Base-by-base conservation (phyloP, 2,888 invertebrate genomes). In the Tenthredo scrophulariae region DNA sequence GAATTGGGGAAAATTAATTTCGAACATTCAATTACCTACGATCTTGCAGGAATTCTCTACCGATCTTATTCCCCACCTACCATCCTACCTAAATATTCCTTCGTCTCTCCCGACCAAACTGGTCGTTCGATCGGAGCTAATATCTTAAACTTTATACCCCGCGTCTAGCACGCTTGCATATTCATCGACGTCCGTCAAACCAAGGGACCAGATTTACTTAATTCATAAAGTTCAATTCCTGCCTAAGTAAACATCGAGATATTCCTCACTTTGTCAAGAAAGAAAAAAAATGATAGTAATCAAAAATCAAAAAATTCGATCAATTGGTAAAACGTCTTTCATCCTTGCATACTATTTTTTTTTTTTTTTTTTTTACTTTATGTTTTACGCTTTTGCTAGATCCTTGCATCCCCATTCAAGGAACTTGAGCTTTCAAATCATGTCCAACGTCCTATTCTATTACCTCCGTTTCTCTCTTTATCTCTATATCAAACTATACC, bases 1-100 rank as follows among this genome's bases (percentile, higher is more conserved):
- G 83, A 83, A 83, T 37, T 62, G 62, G 83, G 70, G 83, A 67
- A 83, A 83, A 83, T 83, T 83, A 83, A 83, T 83, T 83, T 83
- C 83, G 67, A 65, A 46, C 67, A 46, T 83, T 83, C 83, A 83
- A 83, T 83, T 83, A 83, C 43, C 58, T 80, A 58, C 58, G 77
- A 26, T 77, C 77, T 50, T 40, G 58, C 22, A 62, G 80, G 58
- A 58, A 80, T 80, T 80, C 62, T 54, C 74, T 43, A 18, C 54
- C 77, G 77, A 54, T 54, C 50, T 74, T n/a, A n/a, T 26, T 26
- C 74, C 62, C 18, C 80, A 13, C 40, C 18, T 22, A 15, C 26
- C 26, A 58, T 40, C 22, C 62, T 40, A 18, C 54, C 62, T 50
- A 40, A 80, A 80, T 80, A 80, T 80, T 80, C 80, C 22, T 80